These are phyloP conservation scores for Myathropa florea DNA, from an alignment of 2,888 invertebrate species.

Conservation along the genomic window DNA sequence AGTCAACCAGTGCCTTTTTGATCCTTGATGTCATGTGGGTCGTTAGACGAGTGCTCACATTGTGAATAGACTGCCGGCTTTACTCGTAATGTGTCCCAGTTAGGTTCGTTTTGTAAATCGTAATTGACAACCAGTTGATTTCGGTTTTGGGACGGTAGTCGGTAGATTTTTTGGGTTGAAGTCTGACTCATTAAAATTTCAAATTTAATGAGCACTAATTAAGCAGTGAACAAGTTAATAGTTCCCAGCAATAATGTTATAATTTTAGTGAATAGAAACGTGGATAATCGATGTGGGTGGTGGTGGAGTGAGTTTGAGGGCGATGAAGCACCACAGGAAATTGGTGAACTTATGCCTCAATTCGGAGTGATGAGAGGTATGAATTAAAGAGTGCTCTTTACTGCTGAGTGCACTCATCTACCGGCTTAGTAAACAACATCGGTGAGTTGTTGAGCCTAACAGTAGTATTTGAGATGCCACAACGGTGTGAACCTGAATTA, in stretches of 20 bases:
- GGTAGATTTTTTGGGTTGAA: neutral
- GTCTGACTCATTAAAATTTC: constrained; percentile 24
- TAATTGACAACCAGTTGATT: constrained; percentile 68
- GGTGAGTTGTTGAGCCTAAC: too few species aligned
- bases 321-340: neutral
- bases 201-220: constrained; percentile 33
- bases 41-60: constrained; percentile 39
- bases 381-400: neutral
- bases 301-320: neutral
- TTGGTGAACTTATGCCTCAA: too few species aligned
- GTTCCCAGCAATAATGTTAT: neutral
- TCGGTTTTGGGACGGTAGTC: neutral
- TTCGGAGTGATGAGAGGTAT: too few species aligned
- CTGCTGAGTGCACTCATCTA: too few species aligned
- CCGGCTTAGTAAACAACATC: too few species aligned
- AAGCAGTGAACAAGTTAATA: constrained; percentile 26
- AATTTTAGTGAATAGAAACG: neutral
- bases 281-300: neutral
- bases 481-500: too few species aligned
- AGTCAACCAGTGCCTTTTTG: constrained; percentile 41
- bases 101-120: constrained; percentile 26
- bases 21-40: constrained; percentile 59
- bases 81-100: constrained; percentile 27
- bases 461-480: too few species aligned
- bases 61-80: neutral